Percentiles rank a stretch among this genome's conserved stretches.
Conservation (phyloP, 2,888 invertebrate genomes). For the Toxonevra muliebris region DNA sequence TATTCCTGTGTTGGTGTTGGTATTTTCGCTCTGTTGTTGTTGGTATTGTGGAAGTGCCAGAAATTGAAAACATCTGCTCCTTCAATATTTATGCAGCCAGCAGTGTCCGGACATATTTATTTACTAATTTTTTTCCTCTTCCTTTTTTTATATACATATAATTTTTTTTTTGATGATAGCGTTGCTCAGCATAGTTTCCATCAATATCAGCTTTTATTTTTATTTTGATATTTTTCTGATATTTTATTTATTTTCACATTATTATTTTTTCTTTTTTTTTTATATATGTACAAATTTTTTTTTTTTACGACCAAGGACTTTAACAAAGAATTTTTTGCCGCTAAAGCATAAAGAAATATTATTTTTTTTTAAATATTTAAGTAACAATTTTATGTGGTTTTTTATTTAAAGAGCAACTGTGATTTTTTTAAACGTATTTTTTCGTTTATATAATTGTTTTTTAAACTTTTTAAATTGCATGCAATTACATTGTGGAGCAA, state of each 20-base stretch:
- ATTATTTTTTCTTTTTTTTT: too few relatives aligned
- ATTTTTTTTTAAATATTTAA: too few relatives aligned
- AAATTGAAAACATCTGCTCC: slow-evolving; percentile 35
- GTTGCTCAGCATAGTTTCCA: too few relatives aligned
- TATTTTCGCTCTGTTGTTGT: not conserved
- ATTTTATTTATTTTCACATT: too few relatives aligned
- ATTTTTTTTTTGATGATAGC: too few relatives aligned
- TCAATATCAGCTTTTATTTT: too few relatives aligned
- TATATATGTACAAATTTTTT: too few relatives aligned
- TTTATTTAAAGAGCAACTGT: too few relatives aligned
- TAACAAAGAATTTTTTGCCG: slow-evolving; percentile 27
- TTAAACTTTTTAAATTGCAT: slow-evolving; percentile 1
- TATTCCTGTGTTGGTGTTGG: not conserved
- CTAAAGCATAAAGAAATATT: slow-evolving; percentile 17
- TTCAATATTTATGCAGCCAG: slow-evolving; percentile 44
- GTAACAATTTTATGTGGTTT: not conserved
- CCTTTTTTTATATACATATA: not conserved
- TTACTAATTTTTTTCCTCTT: slow-evolving; percentile 31
- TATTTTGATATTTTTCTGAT: too few relatives aligned
- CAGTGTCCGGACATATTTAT: slow-evolving; percentile 20
- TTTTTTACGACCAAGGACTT: not conserved
- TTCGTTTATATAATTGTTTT: slow-evolving; percentile 6
- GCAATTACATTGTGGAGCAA: not conserved
- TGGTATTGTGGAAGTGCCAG: not conserved
- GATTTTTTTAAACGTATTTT: too few relatives aligned